Conservation (phyloP, 2,797 vertebrate genomes). For the Glossophaga mutica region DNA sequence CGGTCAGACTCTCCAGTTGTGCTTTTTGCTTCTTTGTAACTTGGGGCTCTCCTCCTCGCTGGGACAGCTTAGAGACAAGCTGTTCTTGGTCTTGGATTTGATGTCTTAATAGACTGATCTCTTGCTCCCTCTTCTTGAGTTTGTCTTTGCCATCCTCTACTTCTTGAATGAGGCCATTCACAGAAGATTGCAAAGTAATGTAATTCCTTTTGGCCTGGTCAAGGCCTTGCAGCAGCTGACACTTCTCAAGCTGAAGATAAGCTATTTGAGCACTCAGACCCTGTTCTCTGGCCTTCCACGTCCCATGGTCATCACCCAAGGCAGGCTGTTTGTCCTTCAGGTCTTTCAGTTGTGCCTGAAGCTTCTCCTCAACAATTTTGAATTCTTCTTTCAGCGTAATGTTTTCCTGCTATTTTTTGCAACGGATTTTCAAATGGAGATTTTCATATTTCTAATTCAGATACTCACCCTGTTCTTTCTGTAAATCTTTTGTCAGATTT, state of each 20-base stretch:
- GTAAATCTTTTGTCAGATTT: conserved; percentile 79
- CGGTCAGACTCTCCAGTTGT: conserved; percentile 71
- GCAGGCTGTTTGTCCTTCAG: conserved; percentile 74
- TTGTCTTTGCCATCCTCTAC: conserved; percentile 69
- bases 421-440: conserved; percentile 63
- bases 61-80: conserved; percentile 66
- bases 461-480: conserved; percentile 73
- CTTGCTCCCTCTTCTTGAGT: conserved; percentile 76
- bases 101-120: conserved; percentile 77
- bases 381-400: conserved; percentile 75
- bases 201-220: conserved; percentile 79
- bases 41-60: conserved; percentile 71
- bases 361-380: conserved; percentile 71
- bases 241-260: conserved; percentile 78
- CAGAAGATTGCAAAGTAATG: conserved; percentile 63
- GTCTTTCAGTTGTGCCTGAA: conserved; percentile 83
- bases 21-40: conserved; percentile 76
- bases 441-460: conserved; percentile 71
- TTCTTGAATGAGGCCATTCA: conserved; percentile 73
- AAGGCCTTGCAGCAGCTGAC: conserved; percentile 74
- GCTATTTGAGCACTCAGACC: conserved; percentile 71
- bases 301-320: conserved; percentile 74
- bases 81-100: conserved; percentile 76
- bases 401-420: conserved; percentile 81
- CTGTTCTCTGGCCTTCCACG: conserved; percentile 74